These are phyloP conservation scores for Cyclargus thomasi DNA, from an alignment of 1,140 invertebrate genomes.

Conservation along the genomic window DNA sequence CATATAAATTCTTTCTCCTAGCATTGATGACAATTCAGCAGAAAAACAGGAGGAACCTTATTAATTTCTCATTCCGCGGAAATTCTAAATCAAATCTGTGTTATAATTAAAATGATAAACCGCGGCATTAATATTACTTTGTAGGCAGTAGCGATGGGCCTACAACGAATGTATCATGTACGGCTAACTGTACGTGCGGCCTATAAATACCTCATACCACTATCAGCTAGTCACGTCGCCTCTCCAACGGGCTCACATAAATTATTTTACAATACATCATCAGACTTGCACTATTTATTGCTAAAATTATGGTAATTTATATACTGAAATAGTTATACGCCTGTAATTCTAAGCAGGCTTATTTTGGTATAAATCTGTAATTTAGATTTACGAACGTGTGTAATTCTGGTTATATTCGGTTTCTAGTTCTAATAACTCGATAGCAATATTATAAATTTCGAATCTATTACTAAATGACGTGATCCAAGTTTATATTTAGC, in stretches of 20 bases:
- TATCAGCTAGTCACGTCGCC: slow-evolving; percentile 18
- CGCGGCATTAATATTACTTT: slow-evolving; percentile 13
- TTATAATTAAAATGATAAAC: slow-evolving; percentile 13
- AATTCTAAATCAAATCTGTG: neutral
- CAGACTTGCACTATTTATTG: slow-evolving; percentile 18
- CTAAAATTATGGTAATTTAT: slow-evolving; percentile 22
- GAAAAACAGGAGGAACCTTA: too few species aligned
- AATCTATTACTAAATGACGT: neutral
- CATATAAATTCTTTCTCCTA: too few species aligned
- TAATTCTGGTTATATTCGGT: neutral
- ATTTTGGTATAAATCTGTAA: slow-evolving; percentile 21
- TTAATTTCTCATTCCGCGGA: neutral
- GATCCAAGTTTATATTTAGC: too few species aligned
- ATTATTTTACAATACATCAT: slow-evolving; percentile 24
- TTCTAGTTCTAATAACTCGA: neutral
- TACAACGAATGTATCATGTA: slow-evolving; percentile 14
- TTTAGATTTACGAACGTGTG: neutral
- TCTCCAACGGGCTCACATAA: slow-evolving; percentile 18
- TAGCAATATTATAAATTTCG: neutral
- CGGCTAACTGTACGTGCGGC: slow-evolving; percentile 14
- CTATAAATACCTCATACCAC: slow-evolving; percentile 17
- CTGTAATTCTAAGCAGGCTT: slow-evolving; percentile 12
- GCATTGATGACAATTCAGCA: too few species aligned
- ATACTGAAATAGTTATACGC: slow-evolving; percentile 20
- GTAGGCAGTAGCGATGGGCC: slow-evolving; percentile 13